phyloP scores from a whole-genome alignment of 2,888 invertebrate species.

The Nemoura dubitans region DNA sequence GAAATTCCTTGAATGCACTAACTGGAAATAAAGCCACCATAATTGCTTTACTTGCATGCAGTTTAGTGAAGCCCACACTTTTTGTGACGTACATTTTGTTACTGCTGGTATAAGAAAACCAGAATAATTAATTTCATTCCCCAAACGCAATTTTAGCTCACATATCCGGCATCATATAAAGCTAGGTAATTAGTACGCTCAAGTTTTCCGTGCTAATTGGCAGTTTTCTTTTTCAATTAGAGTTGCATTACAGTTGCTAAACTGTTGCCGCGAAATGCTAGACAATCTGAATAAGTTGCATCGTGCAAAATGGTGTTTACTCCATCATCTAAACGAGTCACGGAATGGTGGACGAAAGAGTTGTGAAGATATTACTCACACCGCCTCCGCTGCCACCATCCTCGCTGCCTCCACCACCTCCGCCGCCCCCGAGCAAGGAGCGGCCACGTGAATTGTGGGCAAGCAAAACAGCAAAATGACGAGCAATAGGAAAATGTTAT shows the following conservation, averaged over 20 bases:
- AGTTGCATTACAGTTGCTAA: not conserved
- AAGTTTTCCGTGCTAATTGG: conserved; percentile 17
- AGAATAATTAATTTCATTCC: not conserved
- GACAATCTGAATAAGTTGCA: not conserved
- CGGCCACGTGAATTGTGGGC: conserved; percentile 21
- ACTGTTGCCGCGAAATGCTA: not conserved
- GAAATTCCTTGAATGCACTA: no score
- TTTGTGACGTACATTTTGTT: not conserved
- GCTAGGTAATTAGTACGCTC: not conserved
- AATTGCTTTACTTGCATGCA: no score
- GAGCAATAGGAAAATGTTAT: conserved; percentile 36
- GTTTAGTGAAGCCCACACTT: not conserved
- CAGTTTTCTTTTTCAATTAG: conserved; percentile 20
- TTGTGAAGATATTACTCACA: not conserved
- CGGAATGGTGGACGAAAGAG: conserved; percentile 21
- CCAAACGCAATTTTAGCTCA: not conserved
- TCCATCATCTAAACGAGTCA: not conserved
- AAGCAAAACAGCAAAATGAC: conserved; percentile 18
- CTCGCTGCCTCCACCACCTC: no score
- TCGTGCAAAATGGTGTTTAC: not conserved
- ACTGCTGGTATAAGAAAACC: not conserved
- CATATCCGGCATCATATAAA: not conserved
- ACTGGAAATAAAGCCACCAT: no score
- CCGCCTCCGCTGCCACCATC: not conserved
- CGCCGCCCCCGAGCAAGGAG: not conserved